These are phyloP conservation scores for Gallinago undulata DNA, from an alignment of 2,113 vertebrate genomes.

Conservation along the genomic window DNA sequence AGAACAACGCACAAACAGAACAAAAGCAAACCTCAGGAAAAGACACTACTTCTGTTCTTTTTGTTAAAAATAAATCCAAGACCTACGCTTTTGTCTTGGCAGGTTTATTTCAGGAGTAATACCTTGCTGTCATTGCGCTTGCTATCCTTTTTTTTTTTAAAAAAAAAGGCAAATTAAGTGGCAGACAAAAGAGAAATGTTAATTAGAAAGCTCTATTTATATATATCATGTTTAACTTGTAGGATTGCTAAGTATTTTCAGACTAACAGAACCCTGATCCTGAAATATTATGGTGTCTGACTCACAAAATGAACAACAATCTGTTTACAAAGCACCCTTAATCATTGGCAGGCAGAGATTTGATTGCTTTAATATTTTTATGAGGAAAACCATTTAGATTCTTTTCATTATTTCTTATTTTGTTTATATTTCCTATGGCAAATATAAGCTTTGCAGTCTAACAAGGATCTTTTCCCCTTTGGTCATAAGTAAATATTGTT, in stretches of 20 bases:
- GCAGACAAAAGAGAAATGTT: conserved; percentile 61
- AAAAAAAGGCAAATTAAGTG: conserved; percentile 15
- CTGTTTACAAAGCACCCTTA: conserved; percentile 48
- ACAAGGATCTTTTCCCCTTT: neutral
- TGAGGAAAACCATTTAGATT: neutral
- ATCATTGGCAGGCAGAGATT: neutral
- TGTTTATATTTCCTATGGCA: neutral
- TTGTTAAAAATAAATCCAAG: conserved; percentile 53
- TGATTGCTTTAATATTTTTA: conserved; percentile 13
- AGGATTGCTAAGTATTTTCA: conserved; percentile 19
- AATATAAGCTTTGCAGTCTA: conserved; percentile 6
- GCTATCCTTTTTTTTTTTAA: neutral
- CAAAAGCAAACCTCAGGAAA: conserved; percentile 67
- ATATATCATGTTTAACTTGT: conserved; percentile 7
- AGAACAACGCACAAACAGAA: conserved; percentile 72
- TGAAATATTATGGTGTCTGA: neutral
- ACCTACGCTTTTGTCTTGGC: conserved; percentile 37
- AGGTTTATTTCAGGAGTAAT: conserved; percentile 47
- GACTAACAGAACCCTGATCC: neutral
- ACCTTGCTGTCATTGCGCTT: neutral
- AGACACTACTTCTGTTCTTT: neutral
- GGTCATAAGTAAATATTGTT: conserved; percentile 26
- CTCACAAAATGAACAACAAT: conserved; percentile 1
- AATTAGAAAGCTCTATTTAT: conserved; percentile 57
- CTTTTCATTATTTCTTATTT: neutral